A percentile compares a stretch with the other conserved stretches of the same genome.
Evolutionary conservation across 2,888 invertebrate genomes (phyloP).

Genomic region (Cryptus viduatorius): DNA sequence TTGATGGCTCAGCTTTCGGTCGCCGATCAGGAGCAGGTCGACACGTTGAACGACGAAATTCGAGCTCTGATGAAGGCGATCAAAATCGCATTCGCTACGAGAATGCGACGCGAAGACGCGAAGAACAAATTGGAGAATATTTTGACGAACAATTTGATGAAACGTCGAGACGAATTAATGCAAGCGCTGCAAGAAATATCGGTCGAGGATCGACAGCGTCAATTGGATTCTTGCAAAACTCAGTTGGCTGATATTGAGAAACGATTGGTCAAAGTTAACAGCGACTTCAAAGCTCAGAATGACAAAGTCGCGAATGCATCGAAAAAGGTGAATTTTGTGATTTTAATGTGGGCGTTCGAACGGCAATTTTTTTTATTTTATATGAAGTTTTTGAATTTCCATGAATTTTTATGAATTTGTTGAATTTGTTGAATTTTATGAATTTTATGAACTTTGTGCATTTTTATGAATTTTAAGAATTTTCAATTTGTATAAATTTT

Average conservation of each 20-base stretch:
- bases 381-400: no score
- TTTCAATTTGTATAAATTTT: no score
- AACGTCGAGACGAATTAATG: slow-evolving; percentile 95
- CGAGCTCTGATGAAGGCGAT: slow-evolving; percentile 96
- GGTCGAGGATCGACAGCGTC: slow-evolving; percentile 96
- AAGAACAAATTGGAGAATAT: slow-evolving; percentile 99
- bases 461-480: no score
- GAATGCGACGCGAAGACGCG: slow-evolving; percentile 98
- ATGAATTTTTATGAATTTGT: no score
- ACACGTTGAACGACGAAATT: slow-evolving; percentile 97
- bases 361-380: neutral
- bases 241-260: slow-evolving; percentile 93
- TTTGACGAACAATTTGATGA: slow-evolving; percentile 96
- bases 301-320: slow-evolving; percentile 90
- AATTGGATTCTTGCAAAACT: slow-evolving; percentile 92
- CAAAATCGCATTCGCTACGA: slow-evolving; percentile 96
- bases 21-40: slow-evolving; percentile 95
- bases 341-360: neutral
- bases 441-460: no score
- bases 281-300: slow-evolving; percentile 93
- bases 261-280: slow-evolving; percentile 92
- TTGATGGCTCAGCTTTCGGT: slow-evolving; percentile 96
- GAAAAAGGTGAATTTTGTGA: slow-evolving; percentile 86
- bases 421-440: no score
- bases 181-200: slow-evolving; percentile 98